Base-by-base conservation (phyloP, 1,140 invertebrate species). In the Cyrtorhinus lividipennis region DNA sequence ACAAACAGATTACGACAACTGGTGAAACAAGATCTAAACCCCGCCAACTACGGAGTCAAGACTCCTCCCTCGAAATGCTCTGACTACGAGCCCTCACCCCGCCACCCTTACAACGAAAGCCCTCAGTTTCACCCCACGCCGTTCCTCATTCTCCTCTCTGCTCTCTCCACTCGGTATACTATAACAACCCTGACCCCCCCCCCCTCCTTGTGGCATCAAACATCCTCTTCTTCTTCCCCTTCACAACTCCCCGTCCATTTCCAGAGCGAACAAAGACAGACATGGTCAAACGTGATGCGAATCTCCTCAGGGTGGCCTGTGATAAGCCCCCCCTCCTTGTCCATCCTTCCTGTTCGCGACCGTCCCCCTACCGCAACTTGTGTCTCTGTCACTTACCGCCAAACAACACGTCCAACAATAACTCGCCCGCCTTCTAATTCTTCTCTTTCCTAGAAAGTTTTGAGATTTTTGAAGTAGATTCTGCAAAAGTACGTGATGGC, bases 1-100 rank as follows among this genome's bases (percentile, higher is more conserved):
- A 53, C 48, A 53, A 53, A 53, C 48, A 53, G 48, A 53, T 53
- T 53, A 53, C 48, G 20, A 53, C 48, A 53, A 53, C 48, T 53
- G 48, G 48, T 22, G 48, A 53, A 53, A 53, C 48, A 53, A 53
- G 48, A 53, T 53, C 48, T 53, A 12, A 22, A 10, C 48, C 5
- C 48, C 48, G 5, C 20, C 48, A 10, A 20, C 48, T 20, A 10
- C 5, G 10, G 48, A 8, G 48, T 20, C 48, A n/a, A n/a, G n/a
- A n/a, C 20, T 53, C 48, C 48, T 15, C 10, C 18, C 48, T 22
- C n/a, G n/a, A n/a, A n/a, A n/a, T n/a, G n/a, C n/a, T n/a, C n/a
- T n/a, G n/a, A n/a, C n/a, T n/a, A n/a, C n/a, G n/a, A n/a, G n/a
- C 20, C 48, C 12, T 53, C 48, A 13, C 12, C 48, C 48, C 8